Conservation (phyloP, 2,888 invertebrate genomes). For the Cheilosia urbana region DNA sequence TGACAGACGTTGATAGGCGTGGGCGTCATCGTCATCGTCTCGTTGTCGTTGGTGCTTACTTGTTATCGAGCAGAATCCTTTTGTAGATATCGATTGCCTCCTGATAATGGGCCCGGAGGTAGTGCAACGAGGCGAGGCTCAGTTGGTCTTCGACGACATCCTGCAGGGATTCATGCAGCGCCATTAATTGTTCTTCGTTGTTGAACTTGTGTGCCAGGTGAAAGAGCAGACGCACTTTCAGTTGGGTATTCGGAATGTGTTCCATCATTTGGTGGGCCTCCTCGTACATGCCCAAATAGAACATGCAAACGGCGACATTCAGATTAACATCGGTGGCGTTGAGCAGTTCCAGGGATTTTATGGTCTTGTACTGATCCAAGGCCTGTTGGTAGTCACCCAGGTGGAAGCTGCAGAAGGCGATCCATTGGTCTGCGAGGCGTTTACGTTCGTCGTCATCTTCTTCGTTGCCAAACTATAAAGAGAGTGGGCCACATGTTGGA, state of each 20-base stretch:
- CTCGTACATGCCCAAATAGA: constrained; percentile 91
- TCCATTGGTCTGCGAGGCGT: constrained; percentile 90
- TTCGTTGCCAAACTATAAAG: constrained; percentile 78
- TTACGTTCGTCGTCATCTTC: constrained; percentile 79
- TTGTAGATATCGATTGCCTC: constrained; percentile 99
- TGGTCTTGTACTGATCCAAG: constrained; percentile 88
- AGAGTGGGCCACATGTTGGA: neutral
- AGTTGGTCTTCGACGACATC: constrained; percentile 97
- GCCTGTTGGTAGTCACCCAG: constrained; percentile 95
- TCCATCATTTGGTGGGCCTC: constrained; percentile 88
- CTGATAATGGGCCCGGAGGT: constrained; percentile 97
- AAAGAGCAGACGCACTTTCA: constrained; percentile 92
- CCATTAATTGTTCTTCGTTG: constrained; percentile 93
- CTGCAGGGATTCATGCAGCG: constrained; percentile 92
- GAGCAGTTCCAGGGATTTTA: constrained; percentile 84
- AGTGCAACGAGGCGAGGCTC: constrained; percentile 97
- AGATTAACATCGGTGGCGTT: constrained; percentile 87
- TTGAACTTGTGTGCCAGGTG: constrained; percentile 97
- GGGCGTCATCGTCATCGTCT: neutral
- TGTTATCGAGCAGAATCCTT: constrained; percentile 94
- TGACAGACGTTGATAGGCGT: constrained; percentile 4
- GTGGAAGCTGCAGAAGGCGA: constrained; percentile 98
- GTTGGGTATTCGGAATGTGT: constrained; percentile 87
- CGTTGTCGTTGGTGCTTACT: constrained; percentile 85
- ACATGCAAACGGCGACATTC: constrained; percentile 97